These are phyloP conservation scores for Andrena dorsata DNA, from an alignment of 2,888 invertebrate genomes.

Conservation along the genomic window DNA sequence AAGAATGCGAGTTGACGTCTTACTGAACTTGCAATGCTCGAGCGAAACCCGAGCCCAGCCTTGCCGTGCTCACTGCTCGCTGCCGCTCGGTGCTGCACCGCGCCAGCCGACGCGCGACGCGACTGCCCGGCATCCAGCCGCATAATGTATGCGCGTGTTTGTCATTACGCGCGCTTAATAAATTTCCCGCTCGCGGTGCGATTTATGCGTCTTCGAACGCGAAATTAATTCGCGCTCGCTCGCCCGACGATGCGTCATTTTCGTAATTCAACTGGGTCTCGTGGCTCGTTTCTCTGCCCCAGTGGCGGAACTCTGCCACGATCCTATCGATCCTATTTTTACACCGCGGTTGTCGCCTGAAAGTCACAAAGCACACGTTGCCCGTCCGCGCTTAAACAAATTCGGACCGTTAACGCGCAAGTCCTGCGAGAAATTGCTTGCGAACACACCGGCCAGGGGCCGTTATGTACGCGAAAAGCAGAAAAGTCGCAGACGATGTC, in stretches of 20 bases:
- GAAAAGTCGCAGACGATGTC: conserved; percentile 43
- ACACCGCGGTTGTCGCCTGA: neutral
- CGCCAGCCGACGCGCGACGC: neutral
- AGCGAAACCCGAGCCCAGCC: conserved; percentile 41
- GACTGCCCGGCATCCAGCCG: conserved; percentile 14
- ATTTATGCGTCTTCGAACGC: conserved; percentile 46
- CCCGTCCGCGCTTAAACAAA: neutral
- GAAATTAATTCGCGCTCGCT: conserved; percentile 43
- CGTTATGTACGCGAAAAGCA: conserved; percentile 66
- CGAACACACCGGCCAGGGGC: conserved; percentile 15
- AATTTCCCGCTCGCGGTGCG: conserved; percentile 43
- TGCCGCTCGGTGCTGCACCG: too few relatives aligned
- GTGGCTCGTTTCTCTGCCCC: neutral
- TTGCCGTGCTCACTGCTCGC: too few relatives aligned
- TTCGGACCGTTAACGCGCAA: conserved; percentile 5
- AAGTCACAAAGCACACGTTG: too few relatives aligned
- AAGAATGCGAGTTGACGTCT: conserved; percentile 70
- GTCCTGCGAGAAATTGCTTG: neutral
- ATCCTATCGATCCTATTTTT: neutral
- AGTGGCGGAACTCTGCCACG: neutral
- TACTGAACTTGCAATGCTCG: conserved; percentile 50
- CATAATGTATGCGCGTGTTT: conserved; percentile 52
- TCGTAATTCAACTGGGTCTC: conserved; percentile 8
- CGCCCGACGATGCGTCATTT: conserved; percentile 30
- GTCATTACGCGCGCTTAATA: conserved; percentile 57